Conservation (phyloP, 2,888 invertebrate genomes). For the Byasa hedistus region DNA sequence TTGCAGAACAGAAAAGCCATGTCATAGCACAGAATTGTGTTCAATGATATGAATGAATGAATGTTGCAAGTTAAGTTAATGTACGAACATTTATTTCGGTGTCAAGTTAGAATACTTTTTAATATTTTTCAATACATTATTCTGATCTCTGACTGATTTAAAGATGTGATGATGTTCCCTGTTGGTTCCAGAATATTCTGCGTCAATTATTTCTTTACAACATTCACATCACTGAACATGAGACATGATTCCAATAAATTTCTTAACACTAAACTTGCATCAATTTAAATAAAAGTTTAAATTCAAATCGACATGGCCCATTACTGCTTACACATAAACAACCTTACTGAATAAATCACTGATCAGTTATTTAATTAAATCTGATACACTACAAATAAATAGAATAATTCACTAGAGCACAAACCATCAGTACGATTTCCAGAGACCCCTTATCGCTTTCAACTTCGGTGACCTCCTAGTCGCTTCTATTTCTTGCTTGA, state of each 20-base stretch:
- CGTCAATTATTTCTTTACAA: constrained; percentile 3
- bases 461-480: constrained; percentile 72
- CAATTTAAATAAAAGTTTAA: constrained; percentile 22
- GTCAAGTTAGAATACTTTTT: too few species aligned
- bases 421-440: constrained; percentile 73
- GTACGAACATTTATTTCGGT: too few species aligned
- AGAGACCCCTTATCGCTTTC: constrained; percentile 73
- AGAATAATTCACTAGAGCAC: constrained; percentile 19
- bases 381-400: constrained; percentile 29
- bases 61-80: constrained; percentile 17
- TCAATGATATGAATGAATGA: neutral
- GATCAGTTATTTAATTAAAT: constrained; percentile 26
- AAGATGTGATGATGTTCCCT: neutral
- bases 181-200: neutral
- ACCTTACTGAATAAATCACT: constrained; percentile 16
- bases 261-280: constrained; percentile 12
- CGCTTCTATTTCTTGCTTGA: constrained; percentile 72
- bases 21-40: constrained; percentile 4
- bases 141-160: too few species aligned
- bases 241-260: neutral
- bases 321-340: constrained; percentile 11
- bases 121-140: too few species aligned
- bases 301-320: constrained; percentile 21
- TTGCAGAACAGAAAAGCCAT: constrained; percentile 16
- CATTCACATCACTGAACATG: constrained; percentile 5